Percentiles rank a stretch among this genome's conserved stretches.
Conservation (phyloP, 2,888 invertebrate species). For the Acanthosepion esculentum region DNA sequence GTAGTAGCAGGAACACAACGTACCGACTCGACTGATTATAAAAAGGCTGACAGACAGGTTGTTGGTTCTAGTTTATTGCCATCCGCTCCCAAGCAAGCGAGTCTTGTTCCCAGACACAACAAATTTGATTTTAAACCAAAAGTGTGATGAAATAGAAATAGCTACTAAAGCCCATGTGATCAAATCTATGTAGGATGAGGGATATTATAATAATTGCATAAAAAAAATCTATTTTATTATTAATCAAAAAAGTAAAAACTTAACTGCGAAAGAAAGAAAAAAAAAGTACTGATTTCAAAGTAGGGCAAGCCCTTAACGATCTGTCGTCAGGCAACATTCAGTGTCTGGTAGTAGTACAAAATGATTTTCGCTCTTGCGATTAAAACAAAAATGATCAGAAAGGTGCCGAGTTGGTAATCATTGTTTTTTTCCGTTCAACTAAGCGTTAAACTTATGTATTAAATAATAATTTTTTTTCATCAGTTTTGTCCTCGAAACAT, state of each 20-base stretch:
- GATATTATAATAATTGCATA: not conserved
- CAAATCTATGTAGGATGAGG: not conserved
- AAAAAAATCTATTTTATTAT: not conserved
- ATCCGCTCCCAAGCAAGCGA: not conserved
- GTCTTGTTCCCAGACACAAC: not conserved
- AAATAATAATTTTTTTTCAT: not conserved
- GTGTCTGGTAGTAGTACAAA: not conserved
- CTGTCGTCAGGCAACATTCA: not conserved
- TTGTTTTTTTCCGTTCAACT: not conserved
- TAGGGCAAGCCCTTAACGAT: not conserved
- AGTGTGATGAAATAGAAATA: not conserved
- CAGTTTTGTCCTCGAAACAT: not conserved
- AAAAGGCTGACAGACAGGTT: conserved; percentile 4
- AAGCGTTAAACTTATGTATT: not conserved
- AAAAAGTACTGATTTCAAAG: not conserved
- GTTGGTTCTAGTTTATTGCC: not conserved
- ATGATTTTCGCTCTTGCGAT: not conserved
- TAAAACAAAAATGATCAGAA: not conserved
- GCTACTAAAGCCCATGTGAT: not conserved
- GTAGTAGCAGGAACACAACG: not conserved
- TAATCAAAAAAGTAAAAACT: not conserved
- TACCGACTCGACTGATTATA: not conserved
- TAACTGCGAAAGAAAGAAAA: no score
- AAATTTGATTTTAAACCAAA: not conserved
- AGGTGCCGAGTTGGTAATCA: not conserved